Conservation (phyloP, 1,140 invertebrate species). For the Coptotermes formosanus region DNA sequence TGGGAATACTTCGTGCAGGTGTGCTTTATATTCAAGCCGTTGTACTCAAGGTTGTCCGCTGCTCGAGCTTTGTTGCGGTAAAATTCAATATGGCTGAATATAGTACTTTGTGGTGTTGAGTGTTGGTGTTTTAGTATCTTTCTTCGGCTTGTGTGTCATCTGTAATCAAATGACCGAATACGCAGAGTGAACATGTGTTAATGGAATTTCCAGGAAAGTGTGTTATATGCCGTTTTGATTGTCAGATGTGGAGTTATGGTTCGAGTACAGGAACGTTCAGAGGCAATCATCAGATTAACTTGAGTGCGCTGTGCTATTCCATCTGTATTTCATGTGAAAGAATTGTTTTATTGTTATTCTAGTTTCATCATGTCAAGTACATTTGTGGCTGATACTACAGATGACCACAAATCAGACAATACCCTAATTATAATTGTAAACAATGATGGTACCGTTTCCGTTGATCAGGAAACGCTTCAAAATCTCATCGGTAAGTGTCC, state of each 20-base stretch:
- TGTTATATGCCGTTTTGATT: neutral
- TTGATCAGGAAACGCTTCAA: slow-evolving; percentile 67
- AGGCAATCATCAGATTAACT: neutral
- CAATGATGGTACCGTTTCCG: slow-evolving; percentile 67
- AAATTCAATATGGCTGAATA: slow-evolving; percentile 20
- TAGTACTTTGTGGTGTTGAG: neutral
- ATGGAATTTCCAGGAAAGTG: neutral
- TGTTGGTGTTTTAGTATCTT: neutral
- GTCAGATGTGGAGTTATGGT: neutral
- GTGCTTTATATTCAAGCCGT: neutral
- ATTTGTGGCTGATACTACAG: slow-evolving; percentile 38
- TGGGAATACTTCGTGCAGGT: neutral
- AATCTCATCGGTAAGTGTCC: slow-evolving; percentile 65
- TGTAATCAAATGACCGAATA: neutral
- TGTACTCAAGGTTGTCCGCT: neutral
- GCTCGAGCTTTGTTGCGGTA: slow-evolving; percentile 22
- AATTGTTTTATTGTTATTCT: neutral
- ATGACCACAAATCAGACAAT: slow-evolving; percentile 48
- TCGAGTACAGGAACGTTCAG: neutral
- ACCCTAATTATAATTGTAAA: slow-evolving; percentile 69
- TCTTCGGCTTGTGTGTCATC: neutral
- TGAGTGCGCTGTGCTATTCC: neutral
- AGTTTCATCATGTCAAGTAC: slow-evolving; percentile 37
- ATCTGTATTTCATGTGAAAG: neutral
- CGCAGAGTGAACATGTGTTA: neutral